Evolutionary conservation across 1,140 invertebrate species (phyloP), one percentile per base, ranked within the genome.

Genomic region (Leguminivora glycinivorella): DNA sequence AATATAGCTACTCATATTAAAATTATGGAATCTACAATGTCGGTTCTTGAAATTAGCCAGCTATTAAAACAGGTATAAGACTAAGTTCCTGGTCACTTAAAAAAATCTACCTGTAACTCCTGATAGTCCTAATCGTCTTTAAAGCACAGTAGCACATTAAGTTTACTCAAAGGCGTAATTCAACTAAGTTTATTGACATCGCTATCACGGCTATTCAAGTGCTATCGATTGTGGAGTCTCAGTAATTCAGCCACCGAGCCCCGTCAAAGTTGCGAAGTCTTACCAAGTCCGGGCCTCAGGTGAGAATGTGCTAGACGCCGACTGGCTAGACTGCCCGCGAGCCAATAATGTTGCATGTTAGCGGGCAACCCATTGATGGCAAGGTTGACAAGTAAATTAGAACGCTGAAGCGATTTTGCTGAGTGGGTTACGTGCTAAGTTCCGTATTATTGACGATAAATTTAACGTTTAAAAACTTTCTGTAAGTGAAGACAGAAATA

Each of bases 231-330:
- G 80, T 76, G 75, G 73, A 69, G 73, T 73, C 75, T 80, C 68
- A 77, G 85, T 85, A 83, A 83, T 83, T 81, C 71, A 77, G 72
- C 63, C 66, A 78, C 75, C 70, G 79, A 78, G 75, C 67, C 73
- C 77, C 83, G 86, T 85, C 84, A 81, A 86, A 89, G 85, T 89
- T 89, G 77, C 72, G 82, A 90, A 90, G 86, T 86, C 86, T 90
- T 90, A 87, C 76, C 77, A 85, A 88, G 80, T 84, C 81, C 78
- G 79, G 80, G 84, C 83, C 85, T 80, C 86, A 88, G 86, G 88
- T 88, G 87, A 88, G 84, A 89, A 89, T 84, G 81, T 79, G 83
- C 76, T 76, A 80, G 81, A 86, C 79, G 82, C 66, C 76, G 75
- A 80, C 69, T 72, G 78, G 80, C 78, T 74, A 85, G 81, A 83